Conservation (phyloP, 2,113 vertebrate species). For the Riparia riparia region DNA sequence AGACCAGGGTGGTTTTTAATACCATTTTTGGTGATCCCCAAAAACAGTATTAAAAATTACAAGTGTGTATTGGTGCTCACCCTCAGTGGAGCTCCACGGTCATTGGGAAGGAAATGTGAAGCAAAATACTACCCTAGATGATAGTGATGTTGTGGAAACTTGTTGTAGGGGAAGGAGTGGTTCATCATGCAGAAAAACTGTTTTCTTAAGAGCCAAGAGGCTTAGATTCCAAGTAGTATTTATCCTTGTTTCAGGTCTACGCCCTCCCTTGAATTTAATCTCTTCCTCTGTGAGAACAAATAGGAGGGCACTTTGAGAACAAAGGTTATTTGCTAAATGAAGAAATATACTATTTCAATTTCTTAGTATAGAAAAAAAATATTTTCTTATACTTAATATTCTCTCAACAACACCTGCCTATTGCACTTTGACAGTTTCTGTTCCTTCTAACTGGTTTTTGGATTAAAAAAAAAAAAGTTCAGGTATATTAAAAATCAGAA, state of each 20-base stretch:
- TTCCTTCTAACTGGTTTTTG: neutral
- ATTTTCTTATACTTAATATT: neutral
- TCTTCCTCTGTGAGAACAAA: neutral
- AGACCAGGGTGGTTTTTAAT: neutral
- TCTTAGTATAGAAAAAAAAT: neutral
- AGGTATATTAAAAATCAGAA: neutral
- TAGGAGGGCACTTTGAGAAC: conserved; percentile 28
- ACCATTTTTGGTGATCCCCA: neutral
- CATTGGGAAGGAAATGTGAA: neutral
- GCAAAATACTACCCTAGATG: accelerated
- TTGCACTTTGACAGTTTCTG: neutral
- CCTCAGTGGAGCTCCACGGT: neutral
- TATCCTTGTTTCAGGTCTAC: conserved; percentile 63
- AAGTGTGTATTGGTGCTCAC: neutral
- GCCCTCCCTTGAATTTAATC: conserved; percentile 61
- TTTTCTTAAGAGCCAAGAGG: neutral
- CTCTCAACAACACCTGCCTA: neutral
- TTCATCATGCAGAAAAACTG: neutral
- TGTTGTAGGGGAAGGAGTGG: neutral
- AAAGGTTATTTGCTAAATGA: conserved; percentile 57
- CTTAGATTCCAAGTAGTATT: conserved; percentile 58
- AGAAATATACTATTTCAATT: neutral
- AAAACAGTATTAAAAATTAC: neutral
- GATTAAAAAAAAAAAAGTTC: neutral
- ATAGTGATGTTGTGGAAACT: neutral